Evolutionary conservation across 2,113 vertebrate species (phyloP), one percentile per base, ranked within the genome.

Genomic region (Megaleporinus macrocephalus): DNA sequence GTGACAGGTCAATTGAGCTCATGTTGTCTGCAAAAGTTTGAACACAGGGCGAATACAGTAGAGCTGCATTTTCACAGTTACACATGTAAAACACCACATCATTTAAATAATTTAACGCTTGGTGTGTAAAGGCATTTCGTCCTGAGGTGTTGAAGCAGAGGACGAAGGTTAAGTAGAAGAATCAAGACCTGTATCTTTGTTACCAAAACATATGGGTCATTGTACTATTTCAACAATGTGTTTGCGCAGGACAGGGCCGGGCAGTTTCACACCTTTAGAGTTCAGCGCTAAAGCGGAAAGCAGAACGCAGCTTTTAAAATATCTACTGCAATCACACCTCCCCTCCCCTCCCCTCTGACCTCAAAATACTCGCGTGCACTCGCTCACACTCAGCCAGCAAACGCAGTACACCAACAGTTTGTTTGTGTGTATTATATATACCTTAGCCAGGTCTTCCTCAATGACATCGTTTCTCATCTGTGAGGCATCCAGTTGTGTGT

Each of bases 391-490:
- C 49, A 49, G 22, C 3, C 36, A 71, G 6, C 66, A 15, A 66
- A 49, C 41, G 9, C 33, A 71, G 4, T 61, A 12, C 68, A 41
- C 4, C 22, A 27, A 44, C 41, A 36, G 33, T 41, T 65, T 44
- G 30, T 27, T 14, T 44, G 55, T 1, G n/a, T 29, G 7, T 44
- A 15, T 2, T 41, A 13, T 71, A 47, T 51, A 85, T 94, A 99
- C 98, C 97, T 99, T 99, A 85, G 98, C 97, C 87, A 99, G 93
- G 85, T 99, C 98, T 87, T 99, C 98, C 91, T 99, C 98, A 81
- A 99, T 99, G 84, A 99, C 97, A 89, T 99, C 98, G 87, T 99
- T 99, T 91, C 98, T 95, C 98, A 99, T 99, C 80, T 99, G 98
- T 73, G 98, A 98, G 65, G 97, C 97, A 89, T 99, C 98, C 89